phyloP scores from a whole-genome alignment of 2,797 vertebrate genomes.

The Brachymystax lenok region DNA sequence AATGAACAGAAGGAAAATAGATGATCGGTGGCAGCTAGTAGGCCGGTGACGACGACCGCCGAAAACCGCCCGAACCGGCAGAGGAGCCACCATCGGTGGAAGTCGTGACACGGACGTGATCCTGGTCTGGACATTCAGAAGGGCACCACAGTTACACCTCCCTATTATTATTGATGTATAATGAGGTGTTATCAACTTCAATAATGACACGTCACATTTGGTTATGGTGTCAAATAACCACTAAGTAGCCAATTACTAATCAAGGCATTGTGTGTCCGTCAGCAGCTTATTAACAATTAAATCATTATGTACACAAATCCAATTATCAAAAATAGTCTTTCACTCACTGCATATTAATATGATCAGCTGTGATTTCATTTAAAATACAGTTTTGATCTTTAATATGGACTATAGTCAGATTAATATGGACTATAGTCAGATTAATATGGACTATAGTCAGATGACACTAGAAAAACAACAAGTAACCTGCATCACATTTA shows the following conservation, averaged over 20 bases:
- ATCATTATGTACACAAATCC: constrained; percentile 20
- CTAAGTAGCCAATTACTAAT: neutral
- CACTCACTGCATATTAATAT: constrained; percentile 29
- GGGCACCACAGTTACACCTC: too few relatives aligned
- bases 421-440: constrained; percentile 2
- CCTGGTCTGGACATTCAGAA: neutral
- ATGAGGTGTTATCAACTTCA: too few relatives aligned
- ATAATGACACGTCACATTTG: neutral
- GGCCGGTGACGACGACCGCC: too few relatives aligned
- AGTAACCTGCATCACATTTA: neutral
- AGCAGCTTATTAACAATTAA: constrained; percentile 28
- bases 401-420: constrained; percentile 22
- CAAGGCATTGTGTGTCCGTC: constrained; percentile 3
- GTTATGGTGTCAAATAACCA: neutral
- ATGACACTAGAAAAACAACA: constrained; percentile 17
- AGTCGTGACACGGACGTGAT: too few relatives aligned
- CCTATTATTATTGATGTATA: too few relatives aligned
- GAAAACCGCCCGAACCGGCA: too few relatives aligned
- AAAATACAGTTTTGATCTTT: constrained; percentile 16
- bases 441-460: constrained; percentile 27
- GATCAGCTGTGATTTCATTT: constrained; percentile 20
- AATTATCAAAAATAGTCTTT: constrained; percentile 28
- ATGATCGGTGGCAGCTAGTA: too few relatives aligned
- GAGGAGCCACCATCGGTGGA: too few relatives aligned
- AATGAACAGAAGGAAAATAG: too few relatives aligned